Base-by-base conservation (phyloP, 2,797 vertebrate genomes). In the Myotis daubentonii region DNA sequence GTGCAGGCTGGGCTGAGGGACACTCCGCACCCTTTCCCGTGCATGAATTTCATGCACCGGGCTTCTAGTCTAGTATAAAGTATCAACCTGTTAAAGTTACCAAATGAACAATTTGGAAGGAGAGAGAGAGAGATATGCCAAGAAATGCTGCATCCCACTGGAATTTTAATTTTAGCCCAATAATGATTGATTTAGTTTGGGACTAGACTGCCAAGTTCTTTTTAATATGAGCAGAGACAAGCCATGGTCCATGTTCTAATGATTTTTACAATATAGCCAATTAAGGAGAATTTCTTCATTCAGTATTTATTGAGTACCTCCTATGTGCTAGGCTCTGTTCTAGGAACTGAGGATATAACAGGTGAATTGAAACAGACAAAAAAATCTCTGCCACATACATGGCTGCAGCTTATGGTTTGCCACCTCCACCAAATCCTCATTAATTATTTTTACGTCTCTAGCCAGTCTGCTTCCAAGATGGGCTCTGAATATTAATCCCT, bases 31-130 rank as follows among this genome's bases (percentile, higher is more conserved):
- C 22, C 9, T 6, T 22, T 23, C 23, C 23, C 38, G 1, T 25
- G 22, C 3, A 57, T 10, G 9, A 57, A 57, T 57, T 57, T 57
- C 8, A 1, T 57, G 23, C 17, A 23, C 55, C 10, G 9, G 9
- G 23, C 55, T 9, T 57, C 55, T 57, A 57, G 55, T 51, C 15
- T 76, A 80, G 68, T 11, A 57, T 76, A 57, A 70, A 80, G 12
- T 85, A n/a, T 72, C 86, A 89, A 66, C 8, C 53, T 89, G 36
- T 75, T 93, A 68, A 95, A 82, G 17, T 83, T 78, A 92, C 30
- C 82, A n/a, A 91, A 79, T 51, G 72, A 60, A 38, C 3, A 51
- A 7, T 68, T 53, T 92, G 30, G 53, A 65, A 89, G 25, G 41
- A 36, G 11, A 71, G 47, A 71, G 44, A 78, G 8, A 60, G 41